Percentiles rank a stretch among this genome's conserved stretches.
These are phyloP conservation scores for Toxotes chatareus DNA, from an alignment of 2,113 vertebrate species.

Conservation along the genomic window DNA sequence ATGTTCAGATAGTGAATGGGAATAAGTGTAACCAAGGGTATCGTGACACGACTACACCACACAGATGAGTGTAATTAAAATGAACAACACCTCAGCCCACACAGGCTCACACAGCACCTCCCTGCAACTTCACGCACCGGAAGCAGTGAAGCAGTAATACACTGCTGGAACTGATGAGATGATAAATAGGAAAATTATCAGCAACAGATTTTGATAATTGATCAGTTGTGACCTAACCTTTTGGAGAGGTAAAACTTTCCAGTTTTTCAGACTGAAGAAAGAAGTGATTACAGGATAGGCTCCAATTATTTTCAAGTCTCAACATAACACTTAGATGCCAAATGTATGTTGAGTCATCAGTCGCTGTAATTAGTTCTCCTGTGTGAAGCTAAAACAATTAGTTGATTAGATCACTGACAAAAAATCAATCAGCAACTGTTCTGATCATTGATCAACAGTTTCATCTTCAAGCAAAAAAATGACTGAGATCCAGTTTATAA, in stretches of 20 bases:
- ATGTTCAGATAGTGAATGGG: slow-evolving; percentile 21
- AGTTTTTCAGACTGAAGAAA: too few species aligned
- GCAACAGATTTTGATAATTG: too few species aligned
- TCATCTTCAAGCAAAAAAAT: background rate
- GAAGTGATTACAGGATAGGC: too few species aligned
- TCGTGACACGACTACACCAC: slow-evolving; percentile 3
- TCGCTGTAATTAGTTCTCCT: background rate
- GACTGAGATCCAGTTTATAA: too few species aligned
- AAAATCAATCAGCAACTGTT: too few species aligned
- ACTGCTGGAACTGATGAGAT: too few species aligned
- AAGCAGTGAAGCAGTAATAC: background rate
- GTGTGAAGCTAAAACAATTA: background rate
- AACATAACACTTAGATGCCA: too few species aligned
- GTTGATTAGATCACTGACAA: background rate
- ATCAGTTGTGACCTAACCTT: too few species aligned
- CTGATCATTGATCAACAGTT: too few species aligned
- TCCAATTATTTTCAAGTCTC: too few species aligned
- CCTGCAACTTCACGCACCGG: background rate
- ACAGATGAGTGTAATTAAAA: slow-evolving; percentile 33
- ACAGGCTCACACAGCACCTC: background rate
- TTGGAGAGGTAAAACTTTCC: too few species aligned
- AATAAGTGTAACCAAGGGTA: slow-evolving; percentile 5
- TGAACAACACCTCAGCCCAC: slow-evolving; percentile 17
- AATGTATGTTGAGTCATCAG: too few species aligned
- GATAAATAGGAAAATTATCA: background rate